phyloP scores from a whole-genome alignment of 2,888 invertebrate species.

The Gonocerus acuteangulatus region DNA sequence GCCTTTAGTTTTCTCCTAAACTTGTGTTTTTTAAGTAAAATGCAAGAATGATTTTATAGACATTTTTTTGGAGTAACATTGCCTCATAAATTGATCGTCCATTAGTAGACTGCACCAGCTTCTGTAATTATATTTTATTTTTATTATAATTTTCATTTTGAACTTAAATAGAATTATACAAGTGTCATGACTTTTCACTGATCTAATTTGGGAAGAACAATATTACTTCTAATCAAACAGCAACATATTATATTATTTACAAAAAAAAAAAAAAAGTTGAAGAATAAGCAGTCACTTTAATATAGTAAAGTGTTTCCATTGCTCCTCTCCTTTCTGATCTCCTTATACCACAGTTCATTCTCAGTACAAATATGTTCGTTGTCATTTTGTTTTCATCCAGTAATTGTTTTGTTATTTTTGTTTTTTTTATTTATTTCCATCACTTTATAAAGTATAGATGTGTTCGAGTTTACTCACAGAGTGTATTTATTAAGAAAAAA shows the following conservation, averaged over 20 bases:
- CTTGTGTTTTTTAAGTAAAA: slow-evolving; percentile 24
- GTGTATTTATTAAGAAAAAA: background rate
- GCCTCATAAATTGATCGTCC: slow-evolving; percentile 25
- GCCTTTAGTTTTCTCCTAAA: slow-evolving; percentile 29
- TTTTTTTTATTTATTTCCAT: too few species aligned
- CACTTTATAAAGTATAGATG: background rate
- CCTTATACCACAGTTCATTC: background rate
- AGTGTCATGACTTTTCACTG: too few species aligned
- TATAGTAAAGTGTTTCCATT: background rate
- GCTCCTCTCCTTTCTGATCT: background rate
- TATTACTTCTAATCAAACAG: too few species aligned
- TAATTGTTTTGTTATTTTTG: too few species aligned
- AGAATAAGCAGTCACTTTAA: too few species aligned
- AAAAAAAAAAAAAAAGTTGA: too few species aligned
- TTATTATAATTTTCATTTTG: slow-evolving; percentile 2
- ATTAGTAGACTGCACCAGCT: slow-evolving; percentile 33
- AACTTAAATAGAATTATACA: too few species aligned
- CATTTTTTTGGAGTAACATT: slow-evolving; percentile 17
- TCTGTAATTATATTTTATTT: slow-evolving; percentile 23
- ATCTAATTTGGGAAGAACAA: too few species aligned
- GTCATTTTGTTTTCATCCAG: too few species aligned
- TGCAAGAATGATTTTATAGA: slow-evolving; percentile 26
- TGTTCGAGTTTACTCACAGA: background rate
- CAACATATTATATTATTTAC: too few species aligned
- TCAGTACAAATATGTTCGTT: too few species aligned